Evolutionary conservation across 1,140 invertebrate genomes (phyloP).

Genomic region (Apocrypta bakeri): DNA sequence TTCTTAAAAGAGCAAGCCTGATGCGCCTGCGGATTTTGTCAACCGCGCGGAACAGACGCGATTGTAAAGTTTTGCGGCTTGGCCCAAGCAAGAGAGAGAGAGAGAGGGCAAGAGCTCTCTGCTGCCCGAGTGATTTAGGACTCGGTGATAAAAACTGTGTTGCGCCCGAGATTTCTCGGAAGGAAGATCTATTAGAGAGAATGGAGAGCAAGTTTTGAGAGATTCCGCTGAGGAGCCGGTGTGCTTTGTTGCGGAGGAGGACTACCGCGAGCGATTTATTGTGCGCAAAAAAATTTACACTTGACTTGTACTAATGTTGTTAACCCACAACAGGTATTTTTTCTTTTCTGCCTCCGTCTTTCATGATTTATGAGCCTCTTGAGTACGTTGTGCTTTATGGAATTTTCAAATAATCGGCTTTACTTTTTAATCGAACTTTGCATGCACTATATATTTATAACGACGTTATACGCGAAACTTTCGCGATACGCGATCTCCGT

Average conservation of each 20-base stretch:
- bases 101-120: too few relatives aligned
- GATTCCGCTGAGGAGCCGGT: too few relatives aligned
- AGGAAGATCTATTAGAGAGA: conserved; percentile 1
- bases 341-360: background rate
- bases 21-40: conserved; percentile 15
- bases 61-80: conserved; percentile 27
- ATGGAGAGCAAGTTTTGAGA: background rate
- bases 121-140: conserved; percentile 16
- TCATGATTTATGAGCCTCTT: background rate
- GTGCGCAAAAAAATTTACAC: background rate
- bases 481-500: too few relatives aligned
- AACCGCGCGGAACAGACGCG: background rate
- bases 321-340: background rate
- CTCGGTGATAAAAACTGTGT: conserved; percentile 7
- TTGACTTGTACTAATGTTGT: background rate
- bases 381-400: too few relatives aligned
- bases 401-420: too few relatives aligned
- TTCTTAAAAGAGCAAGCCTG: background rate
- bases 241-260: too few relatives aligned
- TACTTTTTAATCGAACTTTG: too few relatives aligned
- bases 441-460: too few relatives aligned
- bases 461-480: too few relatives aligned
- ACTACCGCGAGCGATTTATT: too few relatives aligned
- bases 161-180: background rate
- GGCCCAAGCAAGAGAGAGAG: too few relatives aligned